phyloP scores from a whole-genome alignment of 1,140 invertebrate genomes.

The Scaptomyza hsui region DNA sequence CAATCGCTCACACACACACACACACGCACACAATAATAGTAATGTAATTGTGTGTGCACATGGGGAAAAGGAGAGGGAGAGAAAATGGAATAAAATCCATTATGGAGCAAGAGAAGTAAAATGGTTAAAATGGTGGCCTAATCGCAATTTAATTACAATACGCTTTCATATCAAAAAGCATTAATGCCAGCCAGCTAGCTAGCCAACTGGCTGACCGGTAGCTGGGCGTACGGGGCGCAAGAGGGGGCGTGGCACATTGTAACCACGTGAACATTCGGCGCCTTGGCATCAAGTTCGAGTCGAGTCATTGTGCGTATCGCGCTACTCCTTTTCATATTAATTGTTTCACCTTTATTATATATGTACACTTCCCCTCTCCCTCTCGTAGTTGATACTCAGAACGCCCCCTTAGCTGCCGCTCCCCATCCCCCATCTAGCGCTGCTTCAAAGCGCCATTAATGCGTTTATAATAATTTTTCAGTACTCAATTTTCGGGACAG shows the following conservation, averaged over 20 bases:
- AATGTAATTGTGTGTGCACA: constrained; percentile 69
- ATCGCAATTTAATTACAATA: constrained; percentile 83
- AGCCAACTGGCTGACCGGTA: constrained; percentile 16
- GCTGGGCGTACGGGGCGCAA: constrained; percentile 7
- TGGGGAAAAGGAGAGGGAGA: constrained; percentile 5
- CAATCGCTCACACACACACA: constrained; percentile 36
- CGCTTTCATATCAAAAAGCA: constrained; percentile 82
- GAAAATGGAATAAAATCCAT: constrained; percentile 81
- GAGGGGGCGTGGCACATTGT: constrained; percentile 49
- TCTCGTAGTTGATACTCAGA: constrained; percentile 63
- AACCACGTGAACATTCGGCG: constrained; percentile 42
- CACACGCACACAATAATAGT: constrained; percentile 43
- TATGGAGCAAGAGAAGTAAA: constrained; percentile 81
- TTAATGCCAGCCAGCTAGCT: constrained; percentile 65
- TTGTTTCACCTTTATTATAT: constrained; percentile 82
- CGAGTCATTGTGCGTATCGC: constrained; percentile 50
- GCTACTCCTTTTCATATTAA: constrained; percentile 74
- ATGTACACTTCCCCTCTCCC: no score
- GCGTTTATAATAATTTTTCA: constrained; percentile 81
- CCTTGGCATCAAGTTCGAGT: constrained; percentile 1
- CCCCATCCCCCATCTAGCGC: neutral
- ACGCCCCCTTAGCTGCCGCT: neutral
- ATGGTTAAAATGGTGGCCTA: constrained; percentile 83
- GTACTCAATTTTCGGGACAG: constrained; percentile 54
- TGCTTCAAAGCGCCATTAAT: constrained; percentile 70